Base-by-base conservation (phyloP, 2,113 vertebrate species). In the Hippolais icterina region DNA sequence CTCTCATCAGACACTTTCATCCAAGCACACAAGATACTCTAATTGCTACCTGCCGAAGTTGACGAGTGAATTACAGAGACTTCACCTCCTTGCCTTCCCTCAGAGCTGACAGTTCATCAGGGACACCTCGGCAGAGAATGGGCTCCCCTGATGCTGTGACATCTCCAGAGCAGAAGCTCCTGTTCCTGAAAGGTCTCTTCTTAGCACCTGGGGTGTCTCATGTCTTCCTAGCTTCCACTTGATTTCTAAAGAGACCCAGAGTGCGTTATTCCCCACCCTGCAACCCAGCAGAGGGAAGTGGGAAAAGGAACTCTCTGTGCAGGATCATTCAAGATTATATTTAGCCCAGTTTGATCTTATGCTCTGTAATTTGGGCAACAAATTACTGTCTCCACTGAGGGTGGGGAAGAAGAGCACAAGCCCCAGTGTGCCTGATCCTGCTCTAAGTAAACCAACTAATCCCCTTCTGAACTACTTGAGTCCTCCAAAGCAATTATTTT, bases 101-200 rank as follows among this genome's bases (percentile, higher is more conserved):
- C 68, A 37, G 47, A 63, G n/a, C 19, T 57, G 56, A 28, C 24
- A 37, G 42, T 28, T 33, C 71, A 46, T 2, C 1, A 0, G 25
- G 49, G 35, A 54, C 2, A 4, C 11, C 33, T 35, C 0, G 0
- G 37, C 0, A 0, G 23, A 95, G 39, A 75, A 39, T 1, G 25
- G 10, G n/a, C 14, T 93, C 25, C 29, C 22, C 22, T 19, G 28
- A 44, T 1, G 1, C 65, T 44, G 7, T 1, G 2, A 35, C 22
- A 10, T 79, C 65, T 70, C 18, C 31, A 52, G 9, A 80, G 57
- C 18, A 72, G 39, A 0, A 2, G 27, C 27, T 82, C 35, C 50
- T 35, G 39, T 8, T 29, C 33, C 31, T 83, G 28, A 35, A 42
- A 57, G 71, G 27, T 70, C 23, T 75, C 35, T 25, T 70, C 56